Evolutionary conservation across 2,113 vertebrate species (phyloP).

Genomic region (Lagenorhynchus albirostris): DNA sequence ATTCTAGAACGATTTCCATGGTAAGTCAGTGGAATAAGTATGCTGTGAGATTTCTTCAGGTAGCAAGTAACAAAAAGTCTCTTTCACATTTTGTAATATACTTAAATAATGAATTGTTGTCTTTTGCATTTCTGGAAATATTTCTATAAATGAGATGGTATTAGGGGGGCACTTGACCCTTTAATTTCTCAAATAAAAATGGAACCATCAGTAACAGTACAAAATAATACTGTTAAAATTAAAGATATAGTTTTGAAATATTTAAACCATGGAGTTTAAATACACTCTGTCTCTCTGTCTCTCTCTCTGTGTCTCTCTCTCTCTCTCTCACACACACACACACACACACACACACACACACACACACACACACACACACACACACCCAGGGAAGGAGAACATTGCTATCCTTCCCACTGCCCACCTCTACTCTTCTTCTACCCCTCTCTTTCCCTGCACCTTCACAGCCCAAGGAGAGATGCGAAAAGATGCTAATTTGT

Average conservation of each 20-base stretch:
- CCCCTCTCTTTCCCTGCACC: not conserved
- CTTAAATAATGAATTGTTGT: not conserved
- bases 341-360: no score
- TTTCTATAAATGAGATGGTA: not conserved
- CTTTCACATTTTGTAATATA: not conserved
- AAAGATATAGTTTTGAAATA: not conserved
- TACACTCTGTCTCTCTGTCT: not conserved
- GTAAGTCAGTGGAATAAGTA: not conserved
- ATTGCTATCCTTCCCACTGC: not conserved
- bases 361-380: no score
- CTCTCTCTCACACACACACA: no score
- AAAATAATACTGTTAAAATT: not conserved
- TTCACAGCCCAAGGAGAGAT: not conserved
- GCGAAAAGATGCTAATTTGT: not conserved
- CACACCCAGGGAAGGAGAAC: not conserved
- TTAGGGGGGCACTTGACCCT: not conserved
- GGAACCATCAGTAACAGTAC: not conserved
- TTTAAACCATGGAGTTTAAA: not conserved
- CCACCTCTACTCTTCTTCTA: no score
- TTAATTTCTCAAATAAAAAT: constrained; percentile 1
- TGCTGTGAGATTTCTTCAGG: not conserved
- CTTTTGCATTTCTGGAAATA: not conserved
- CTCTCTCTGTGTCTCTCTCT: no score
- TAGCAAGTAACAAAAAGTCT: not conserved
- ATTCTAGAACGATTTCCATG: not conserved